These are phyloP conservation scores for Hassar affinis DNA, from an alignment of 2,113 vertebrate genomes.

Conservation along the genomic window DNA sequence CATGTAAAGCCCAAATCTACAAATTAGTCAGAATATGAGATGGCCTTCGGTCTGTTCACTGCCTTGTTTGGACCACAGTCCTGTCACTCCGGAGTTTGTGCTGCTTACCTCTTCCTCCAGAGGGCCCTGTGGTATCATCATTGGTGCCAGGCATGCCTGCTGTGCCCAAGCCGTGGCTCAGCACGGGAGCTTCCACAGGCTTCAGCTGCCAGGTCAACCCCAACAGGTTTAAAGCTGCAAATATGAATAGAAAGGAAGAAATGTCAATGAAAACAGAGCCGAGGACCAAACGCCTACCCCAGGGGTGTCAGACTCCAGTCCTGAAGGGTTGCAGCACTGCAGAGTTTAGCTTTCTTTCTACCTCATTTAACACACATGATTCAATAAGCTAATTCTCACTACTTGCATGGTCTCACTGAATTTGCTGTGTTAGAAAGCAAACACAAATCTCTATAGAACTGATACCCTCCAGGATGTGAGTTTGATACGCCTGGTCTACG, in stretches of 20 bases:
- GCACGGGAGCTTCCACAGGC: slow-evolving; percentile 88
- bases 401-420: neutral
- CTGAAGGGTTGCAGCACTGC: slow-evolving; percentile 4
- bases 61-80: neutral
- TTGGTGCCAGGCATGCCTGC: slow-evolving; percentile 83
- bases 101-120: slow-evolving; percentile 93
- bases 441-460: neutral
- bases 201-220: slow-evolving; percentile 97
- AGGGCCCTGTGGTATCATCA: slow-evolving; percentile 87
- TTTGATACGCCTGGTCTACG: neutral
- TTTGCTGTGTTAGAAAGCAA: neutral
- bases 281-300: slow-evolving; percentile 2
- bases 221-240: slow-evolving; percentile 91
- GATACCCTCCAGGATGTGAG: neutral
- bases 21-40: neutral
- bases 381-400: neutral
- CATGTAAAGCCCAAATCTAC: slow-evolving; percentile 14
- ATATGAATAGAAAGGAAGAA: slow-evolving; percentile 2
- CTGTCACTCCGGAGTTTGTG: slow-evolving; percentile 22
- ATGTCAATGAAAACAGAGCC: slow-evolving; percentile 6
- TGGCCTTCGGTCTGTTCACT: neutral
- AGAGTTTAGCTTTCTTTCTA: slow-evolving; percentile 12
- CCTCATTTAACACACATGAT: slow-evolving; percentile 12
- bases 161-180: slow-evolving; percentile 91
- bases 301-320: slow-evolving; percentile 4